Percentiles rank a stretch among this genome's conserved stretches.
Conservation (phyloP, 2,797 vertebrate species). For the Rhyacichthys aspro region DNA sequence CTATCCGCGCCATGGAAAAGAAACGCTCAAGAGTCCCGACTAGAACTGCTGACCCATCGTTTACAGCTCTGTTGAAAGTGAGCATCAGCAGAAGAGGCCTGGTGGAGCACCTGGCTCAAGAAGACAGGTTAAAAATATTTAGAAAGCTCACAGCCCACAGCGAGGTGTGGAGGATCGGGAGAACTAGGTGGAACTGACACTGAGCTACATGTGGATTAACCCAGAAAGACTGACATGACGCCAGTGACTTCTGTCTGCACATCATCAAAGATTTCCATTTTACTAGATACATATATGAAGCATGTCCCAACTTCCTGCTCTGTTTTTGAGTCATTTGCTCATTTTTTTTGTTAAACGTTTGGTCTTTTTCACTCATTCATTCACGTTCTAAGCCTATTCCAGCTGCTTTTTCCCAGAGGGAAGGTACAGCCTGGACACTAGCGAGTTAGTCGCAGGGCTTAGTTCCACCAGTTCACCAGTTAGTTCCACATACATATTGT, state of each 20-base stretch:
- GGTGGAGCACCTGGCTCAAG: slow-evolving; percentile 15
- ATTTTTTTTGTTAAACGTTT: neutral
- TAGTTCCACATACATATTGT: too few relatives aligned
- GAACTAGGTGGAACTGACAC: slow-evolving; percentile 29
- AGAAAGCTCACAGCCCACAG: slow-evolving; percentile 34
- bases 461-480: too few relatives aligned
- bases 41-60: slow-evolving; percentile 27
- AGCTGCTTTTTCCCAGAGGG: too few relatives aligned
- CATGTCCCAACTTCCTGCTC: too few relatives aligned
- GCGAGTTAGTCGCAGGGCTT: too few relatives aligned
- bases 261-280: too few relatives aligned
- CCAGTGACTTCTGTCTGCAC: neutral
- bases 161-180: slow-evolving; percentile 33
- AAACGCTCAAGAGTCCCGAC: slow-evolving; percentile 24
- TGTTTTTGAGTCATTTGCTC: neutral
- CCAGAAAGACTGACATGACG: slow-evolving; percentile 17
- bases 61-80: slow-evolving; percentile 3
- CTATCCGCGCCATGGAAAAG: slow-evolving; percentile 3
- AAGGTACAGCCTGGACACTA: too few relatives aligned
- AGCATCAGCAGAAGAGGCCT: neutral
- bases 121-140: slow-evolving; percentile 45
- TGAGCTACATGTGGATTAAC: slow-evolving; percentile 40
- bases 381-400: too few relatives aligned
- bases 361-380: too few relatives aligned
- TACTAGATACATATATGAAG: too few relatives aligned